Percentiles rank a stretch among this genome's conserved stretches.
phyloP scores from a whole-genome alignment of 2,113 vertebrate species.

The Gallinago jamesoni region DNA sequence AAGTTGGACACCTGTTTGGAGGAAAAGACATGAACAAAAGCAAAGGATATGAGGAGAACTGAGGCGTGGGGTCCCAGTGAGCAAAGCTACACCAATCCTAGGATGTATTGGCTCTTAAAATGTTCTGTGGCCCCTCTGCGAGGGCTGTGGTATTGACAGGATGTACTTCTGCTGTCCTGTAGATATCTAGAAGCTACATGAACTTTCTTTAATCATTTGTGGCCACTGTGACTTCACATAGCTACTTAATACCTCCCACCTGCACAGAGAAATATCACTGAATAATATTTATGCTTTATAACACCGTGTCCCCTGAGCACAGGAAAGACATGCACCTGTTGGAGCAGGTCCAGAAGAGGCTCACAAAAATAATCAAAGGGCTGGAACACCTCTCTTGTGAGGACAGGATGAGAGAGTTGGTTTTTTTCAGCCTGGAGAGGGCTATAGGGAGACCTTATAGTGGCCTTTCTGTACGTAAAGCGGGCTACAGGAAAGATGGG shows the following conservation, averaged over 20 bases:
- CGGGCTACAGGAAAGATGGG: neutral
- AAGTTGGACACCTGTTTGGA: neutral
- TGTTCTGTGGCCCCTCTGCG: rapidly evolving
- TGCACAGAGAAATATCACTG: neutral
- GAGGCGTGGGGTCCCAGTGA: neutral
- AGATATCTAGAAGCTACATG: neutral
- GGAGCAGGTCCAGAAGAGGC: neutral
- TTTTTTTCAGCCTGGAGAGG: neutral
- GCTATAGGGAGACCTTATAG: neutral
- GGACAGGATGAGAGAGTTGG: neutral
- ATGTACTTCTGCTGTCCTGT: neutral
- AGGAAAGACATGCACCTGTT: neutral
- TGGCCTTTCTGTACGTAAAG: neutral
- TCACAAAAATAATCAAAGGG: neutral
- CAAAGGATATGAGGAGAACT: neutral
- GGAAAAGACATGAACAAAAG: neutral
- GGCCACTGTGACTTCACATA: neutral
- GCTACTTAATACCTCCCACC: neutral
- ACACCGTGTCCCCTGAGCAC: neutral
- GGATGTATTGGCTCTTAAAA: neutral
- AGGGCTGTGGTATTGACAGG: neutral
- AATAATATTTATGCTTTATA: neutral
- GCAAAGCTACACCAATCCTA: neutral
- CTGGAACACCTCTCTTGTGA: neutral
- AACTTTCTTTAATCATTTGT: neutral